A percentile compares a stretch with the other conserved stretches of the same genome.
phyloP scores from a whole-genome alignment of 2,797 vertebrate species.

The Artibeus lituratus region DNA sequence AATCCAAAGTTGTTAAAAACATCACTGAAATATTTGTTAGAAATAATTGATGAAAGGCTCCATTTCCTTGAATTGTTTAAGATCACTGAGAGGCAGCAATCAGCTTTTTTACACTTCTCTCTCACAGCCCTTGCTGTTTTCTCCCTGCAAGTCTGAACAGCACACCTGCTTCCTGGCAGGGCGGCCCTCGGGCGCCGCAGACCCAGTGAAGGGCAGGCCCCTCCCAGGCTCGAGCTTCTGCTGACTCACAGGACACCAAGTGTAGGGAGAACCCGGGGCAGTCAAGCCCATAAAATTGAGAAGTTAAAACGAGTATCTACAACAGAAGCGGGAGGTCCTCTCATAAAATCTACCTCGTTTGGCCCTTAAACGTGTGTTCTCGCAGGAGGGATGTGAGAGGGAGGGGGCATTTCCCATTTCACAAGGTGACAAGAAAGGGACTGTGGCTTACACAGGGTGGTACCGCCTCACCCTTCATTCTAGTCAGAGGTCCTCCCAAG shows the following conservation, averaged over 20 bases:
- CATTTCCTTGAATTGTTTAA: background rate
- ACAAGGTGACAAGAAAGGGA: background rate
- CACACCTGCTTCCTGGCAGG: constrained; percentile 55
- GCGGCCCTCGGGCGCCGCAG: constrained; percentile 67
- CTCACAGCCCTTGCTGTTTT: constrained; percentile 33
- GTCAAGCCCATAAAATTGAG: constrained; percentile 44
- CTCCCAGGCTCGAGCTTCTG: background rate
- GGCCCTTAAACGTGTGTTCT: background rate
- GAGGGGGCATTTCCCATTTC: background rate
- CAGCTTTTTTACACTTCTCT: background rate
- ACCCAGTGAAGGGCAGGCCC: constrained; percentile 44
- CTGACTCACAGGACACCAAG: constrained; percentile 18
- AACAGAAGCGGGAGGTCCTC: background rate
- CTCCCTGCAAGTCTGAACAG: constrained; percentile 66
- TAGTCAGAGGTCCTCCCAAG: background rate
- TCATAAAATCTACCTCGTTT: background rate
- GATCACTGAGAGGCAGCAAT: background rate
- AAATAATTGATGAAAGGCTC: background rate
- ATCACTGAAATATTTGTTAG: background rate
- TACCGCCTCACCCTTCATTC: background rate
- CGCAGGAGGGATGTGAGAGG: background rate
- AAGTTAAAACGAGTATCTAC: background rate
- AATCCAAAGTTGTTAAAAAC: background rate
- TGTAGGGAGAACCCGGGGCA: background rate
- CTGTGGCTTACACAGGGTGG: accelerated